phyloP scores from a whole-genome alignment of 2,888 invertebrate genomes.

The Nomada ruficornis region DNA sequence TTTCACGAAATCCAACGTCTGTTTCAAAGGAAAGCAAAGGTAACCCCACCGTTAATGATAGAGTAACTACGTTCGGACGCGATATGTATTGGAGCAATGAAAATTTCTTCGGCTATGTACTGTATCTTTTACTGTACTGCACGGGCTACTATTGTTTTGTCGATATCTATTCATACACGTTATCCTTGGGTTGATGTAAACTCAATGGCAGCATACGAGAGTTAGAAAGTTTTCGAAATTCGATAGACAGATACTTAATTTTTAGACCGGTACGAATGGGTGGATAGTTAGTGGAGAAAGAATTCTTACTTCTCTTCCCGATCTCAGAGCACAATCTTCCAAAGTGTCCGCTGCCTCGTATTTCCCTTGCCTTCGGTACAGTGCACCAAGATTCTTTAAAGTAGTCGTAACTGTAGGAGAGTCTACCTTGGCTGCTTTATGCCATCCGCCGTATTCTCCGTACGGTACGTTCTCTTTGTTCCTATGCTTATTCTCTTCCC shows the following conservation, averaged over 20 bases:
- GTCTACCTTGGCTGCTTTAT: conserved; percentile 99
- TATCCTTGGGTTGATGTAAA: no score
- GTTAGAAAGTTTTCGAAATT: no score
- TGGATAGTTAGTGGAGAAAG: background rate
- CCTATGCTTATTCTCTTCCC: conserved; percentile 97
- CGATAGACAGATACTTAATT: no score
- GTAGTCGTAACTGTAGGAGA: conserved; percentile 99
- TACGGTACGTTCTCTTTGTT: conserved; percentile 96
- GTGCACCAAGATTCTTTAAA: conserved; percentile 98
- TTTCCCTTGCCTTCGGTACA: conserved; percentile 99
- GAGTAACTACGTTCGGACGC: no score
- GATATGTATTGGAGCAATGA: no score
- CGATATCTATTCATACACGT: no score
- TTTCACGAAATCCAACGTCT: conserved; percentile 97
- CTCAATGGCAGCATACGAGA: no score
- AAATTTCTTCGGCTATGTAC: background rate
- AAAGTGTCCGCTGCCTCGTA: conserved; percentile 99
- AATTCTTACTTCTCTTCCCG: conserved; percentile 94
- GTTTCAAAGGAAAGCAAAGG: conserved; percentile 28
- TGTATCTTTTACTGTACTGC: background rate
- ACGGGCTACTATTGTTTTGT: no score
- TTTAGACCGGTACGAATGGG: no score
- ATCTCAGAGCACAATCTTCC: conserved; percentile 98
- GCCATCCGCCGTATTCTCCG: conserved; percentile 97
- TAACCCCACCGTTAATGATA: background rate